These are phyloP conservation scores for Epinotia brunnichana DNA, from an alignment of 2,888 invertebrate genomes.

Conservation along the genomic window DNA sequence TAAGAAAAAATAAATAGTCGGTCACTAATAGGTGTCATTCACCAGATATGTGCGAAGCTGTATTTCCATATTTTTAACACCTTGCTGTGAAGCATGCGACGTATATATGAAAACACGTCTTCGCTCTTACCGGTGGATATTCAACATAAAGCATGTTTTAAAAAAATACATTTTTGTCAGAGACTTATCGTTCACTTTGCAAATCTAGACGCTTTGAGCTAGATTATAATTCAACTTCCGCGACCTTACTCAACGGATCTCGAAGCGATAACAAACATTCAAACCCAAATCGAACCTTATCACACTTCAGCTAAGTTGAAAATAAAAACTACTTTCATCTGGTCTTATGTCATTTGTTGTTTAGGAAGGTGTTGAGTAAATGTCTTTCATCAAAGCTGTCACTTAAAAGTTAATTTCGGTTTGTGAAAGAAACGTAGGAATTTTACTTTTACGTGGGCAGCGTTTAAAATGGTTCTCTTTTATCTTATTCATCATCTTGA, in stretches of 20 bases:
- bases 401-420: conserved; percentile 24
- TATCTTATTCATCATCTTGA: background rate
- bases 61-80: too few species aligned
- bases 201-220: background rate
- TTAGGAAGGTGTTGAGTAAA: conserved; percentile 10
- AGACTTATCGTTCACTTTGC: background rate
- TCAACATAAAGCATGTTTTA: too few species aligned
- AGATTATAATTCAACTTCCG: conserved; percentile 4
- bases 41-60: too few species aligned
- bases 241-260: conserved; percentile 18
- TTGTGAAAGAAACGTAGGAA: conserved; percentile 21
- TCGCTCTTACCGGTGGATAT: too few species aligned
- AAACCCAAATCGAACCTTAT: background rate
- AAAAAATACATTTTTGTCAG: background rate
- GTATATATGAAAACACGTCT: too few species aligned
- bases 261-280: background rate
- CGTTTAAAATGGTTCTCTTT: conserved; percentile 4
- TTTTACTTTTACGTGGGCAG: conserved; percentile 9
- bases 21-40: too few species aligned
- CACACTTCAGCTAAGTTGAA: background rate
- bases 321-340: background rate
- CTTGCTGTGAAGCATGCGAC: too few species aligned
- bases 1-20: too few species aligned
- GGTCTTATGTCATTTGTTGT: background rate
- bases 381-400: conserved; percentile 29